phyloP scores from a whole-genome alignment of 2,113 vertebrate species.

The Semicossyphus pulcher region DNA sequence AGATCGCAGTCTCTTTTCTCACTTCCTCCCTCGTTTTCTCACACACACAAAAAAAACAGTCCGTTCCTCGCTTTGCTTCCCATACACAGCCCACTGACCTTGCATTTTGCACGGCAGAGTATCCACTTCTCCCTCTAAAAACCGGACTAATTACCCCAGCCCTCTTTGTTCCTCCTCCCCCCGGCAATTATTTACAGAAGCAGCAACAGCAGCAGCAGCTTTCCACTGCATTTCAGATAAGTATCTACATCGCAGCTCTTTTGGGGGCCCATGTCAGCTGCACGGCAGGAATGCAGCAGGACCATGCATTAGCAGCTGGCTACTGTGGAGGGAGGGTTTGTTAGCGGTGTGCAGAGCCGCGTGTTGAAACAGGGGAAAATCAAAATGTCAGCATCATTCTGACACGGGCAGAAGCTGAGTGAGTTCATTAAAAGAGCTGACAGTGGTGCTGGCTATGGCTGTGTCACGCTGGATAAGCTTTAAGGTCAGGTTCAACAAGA shows the following conservation, averaged over 20 bases:
- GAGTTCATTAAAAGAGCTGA: slow-evolving; percentile 68
- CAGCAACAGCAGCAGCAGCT: slow-evolving; percentile 34
- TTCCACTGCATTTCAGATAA: slow-evolving; percentile 56
- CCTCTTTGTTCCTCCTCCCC: slow-evolving; percentile 12
- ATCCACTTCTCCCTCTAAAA: slow-evolving; percentile 39
- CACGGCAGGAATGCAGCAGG: slow-evolving; percentile 68
- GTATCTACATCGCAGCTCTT: slow-evolving; percentile 40
- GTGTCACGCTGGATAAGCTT: slow-evolving; percentile 32
- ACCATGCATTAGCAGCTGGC: slow-evolving; percentile 47
- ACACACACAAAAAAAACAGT: slow-evolving; percentile 27
- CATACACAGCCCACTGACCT: slow-evolving; percentile 11
- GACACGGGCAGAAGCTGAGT: slow-evolving; percentile 41
- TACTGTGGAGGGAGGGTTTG: slow-evolving; percentile 33
- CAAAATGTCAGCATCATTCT: slow-evolving; percentile 73
- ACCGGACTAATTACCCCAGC: slow-evolving; percentile 36
- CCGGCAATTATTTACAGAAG: slow-evolving; percentile 65
- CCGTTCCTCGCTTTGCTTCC: slow-evolving; percentile 5
- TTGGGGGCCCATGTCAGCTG: slow-evolving; percentile 44
- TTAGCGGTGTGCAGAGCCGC: slow-evolving; percentile 40
- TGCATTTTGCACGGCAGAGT: slow-evolving; percentile 16
- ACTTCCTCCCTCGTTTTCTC: slow-evolving; percentile 32
- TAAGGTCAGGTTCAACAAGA: slow-evolving; percentile 39
- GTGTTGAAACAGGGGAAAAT: slow-evolving; percentile 54
- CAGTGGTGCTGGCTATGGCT: slow-evolving; percentile 17
- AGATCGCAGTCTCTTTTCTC: slow-evolving; percentile 30